phyloP scores from a whole-genome alignment of 2,888 invertebrate genomes.

The Rotaria socialis region DNA sequence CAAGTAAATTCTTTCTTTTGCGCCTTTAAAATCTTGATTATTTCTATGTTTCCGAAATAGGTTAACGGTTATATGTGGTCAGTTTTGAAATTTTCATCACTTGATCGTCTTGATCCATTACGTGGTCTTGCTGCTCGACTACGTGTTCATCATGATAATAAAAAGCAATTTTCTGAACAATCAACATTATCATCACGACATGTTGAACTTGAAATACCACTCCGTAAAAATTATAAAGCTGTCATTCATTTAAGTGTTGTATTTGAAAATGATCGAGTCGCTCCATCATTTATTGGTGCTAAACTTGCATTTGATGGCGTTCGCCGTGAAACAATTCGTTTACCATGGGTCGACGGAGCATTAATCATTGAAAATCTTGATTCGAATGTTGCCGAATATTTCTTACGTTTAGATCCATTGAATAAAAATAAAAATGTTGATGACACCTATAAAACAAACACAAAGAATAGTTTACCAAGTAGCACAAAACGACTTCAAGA shows the following conservation, averaged over 20 bases:
- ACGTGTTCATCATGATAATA: background rate
- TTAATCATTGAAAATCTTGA: conserved; percentile 32
- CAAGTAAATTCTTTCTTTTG: background rate
- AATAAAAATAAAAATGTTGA: conserved; percentile 14
- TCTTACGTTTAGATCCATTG: conserved; percentile 24
- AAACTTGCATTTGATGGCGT: conserved; percentile 10
- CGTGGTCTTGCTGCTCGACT: conserved; percentile 36
- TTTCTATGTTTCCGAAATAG: background rate
- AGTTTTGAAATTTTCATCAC: background rate
- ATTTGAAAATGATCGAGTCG: conserved; percentile 30
- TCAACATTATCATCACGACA: conserved; percentile 6
- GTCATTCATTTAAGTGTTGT: conserved; percentile 19
- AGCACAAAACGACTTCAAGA: background rate
- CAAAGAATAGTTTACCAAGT: background rate
- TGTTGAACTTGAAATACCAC: background rate
- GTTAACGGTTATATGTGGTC: conserved; percentile 14
- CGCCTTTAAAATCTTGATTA: background rate
- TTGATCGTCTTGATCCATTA: conserved; percentile 21
- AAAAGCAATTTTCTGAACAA: background rate
- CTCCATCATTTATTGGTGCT: background rate
- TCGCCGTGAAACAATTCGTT: background rate
- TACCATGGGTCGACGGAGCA: background rate
- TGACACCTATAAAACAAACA: background rate
- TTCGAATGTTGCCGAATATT: conserved; percentile 27
- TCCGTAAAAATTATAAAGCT: background rate